Base-by-base conservation (phyloP, 2,113 vertebrate species). In the Nibea coibor region DNA sequence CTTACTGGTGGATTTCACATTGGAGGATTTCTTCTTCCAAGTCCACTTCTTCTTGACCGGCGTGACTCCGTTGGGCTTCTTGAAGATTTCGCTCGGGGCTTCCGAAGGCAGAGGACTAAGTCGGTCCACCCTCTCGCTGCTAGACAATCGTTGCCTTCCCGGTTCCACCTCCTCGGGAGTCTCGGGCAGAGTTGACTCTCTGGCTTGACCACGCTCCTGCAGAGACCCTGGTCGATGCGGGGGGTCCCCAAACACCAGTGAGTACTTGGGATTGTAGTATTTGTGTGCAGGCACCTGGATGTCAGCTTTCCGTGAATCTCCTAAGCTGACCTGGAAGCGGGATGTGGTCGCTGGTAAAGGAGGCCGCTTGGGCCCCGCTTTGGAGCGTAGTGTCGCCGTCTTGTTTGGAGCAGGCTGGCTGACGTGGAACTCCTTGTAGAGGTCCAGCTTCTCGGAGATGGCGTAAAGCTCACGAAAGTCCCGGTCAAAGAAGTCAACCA, bases 391-490 rank as follows among this genome's bases (percentile, higher is more conserved):
- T 1, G 80, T 43, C 2, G 77, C 22, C 2, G 56, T 66, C 17
- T 0, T 0, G 0, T 78, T 80, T 9, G 88, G 79, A 1, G 90
- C 88, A 0, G 90, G 83, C 0, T 80, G 78, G 67, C 45, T 84
- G 28, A 94, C 22, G 22, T 92, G 88, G 95, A 98, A 95, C 81
- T 97, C 95, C 81, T 94, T 95, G 88, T 94, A 96, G 26, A 99
- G 94, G 93, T 96, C 91, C 69, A 99, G 87, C 66, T 97, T 95
- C 67, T 97, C 96, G 0, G 98, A 99, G 89, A 96, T 90, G 83
- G 97, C 97, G 0, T 99, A 99, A 7, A 99, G 95, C 87, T 98
- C 97, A 5, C 98, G 94, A 89, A 99, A 99, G 87, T 98, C 97
- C 14, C 89, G 35, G 5, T 99, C 97, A 39, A 97, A 99, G 86